phyloP scores from a whole-genome alignment of 1,140 invertebrate genomes.

The Lepidostoma basale region DNA sequence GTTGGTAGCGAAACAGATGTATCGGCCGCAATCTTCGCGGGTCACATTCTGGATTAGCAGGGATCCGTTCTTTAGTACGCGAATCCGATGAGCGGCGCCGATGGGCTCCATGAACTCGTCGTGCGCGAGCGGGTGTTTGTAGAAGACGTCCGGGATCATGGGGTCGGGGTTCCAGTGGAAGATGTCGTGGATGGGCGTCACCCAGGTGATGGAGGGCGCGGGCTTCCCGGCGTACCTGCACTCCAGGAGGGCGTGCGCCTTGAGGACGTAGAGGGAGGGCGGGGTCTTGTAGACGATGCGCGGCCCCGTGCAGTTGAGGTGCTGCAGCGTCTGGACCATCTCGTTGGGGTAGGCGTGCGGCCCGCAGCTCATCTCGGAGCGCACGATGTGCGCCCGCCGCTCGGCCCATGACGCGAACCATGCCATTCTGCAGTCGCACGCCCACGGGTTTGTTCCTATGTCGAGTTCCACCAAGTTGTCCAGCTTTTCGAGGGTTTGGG shows the following conservation, averaged over 20 bases:
- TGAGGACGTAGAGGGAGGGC: conserved; percentile 66
- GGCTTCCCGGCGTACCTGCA: conserved; percentile 81
- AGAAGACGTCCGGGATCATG: conserved; percentile 66
- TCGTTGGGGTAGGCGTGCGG: conserved; percentile 68
- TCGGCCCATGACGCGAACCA: conserved; percentile 80
- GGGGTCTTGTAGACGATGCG: conserved; percentile 63
- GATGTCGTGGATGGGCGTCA: conserved; percentile 73
- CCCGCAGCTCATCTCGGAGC: conserved; percentile 66
- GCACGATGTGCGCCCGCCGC: conserved; percentile 52
- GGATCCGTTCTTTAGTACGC: conserved; percentile 62
- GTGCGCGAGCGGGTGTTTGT: conserved; percentile 69
- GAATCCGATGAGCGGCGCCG: conserved; percentile 60
- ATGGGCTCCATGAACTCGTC: conserved; percentile 58
- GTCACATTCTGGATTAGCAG: conserved; percentile 62
- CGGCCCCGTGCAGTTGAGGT: conserved; percentile 74
- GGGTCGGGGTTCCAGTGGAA: conserved; percentile 78
- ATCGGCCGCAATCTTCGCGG: conserved; percentile 83
- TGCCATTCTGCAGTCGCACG: conserved; percentile 87
- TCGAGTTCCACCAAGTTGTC: conserved; percentile 67
- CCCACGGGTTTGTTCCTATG: conserved; percentile 78
- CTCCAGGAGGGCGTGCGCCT: conserved; percentile 72
- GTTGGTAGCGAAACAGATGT: conserved; percentile 86
- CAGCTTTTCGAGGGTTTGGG: conserved; percentile 71
- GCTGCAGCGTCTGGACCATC: conserved; percentile 68
- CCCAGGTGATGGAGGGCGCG: conserved; percentile 82